Percentiles rank a stretch among this genome's conserved stretches.
Evolutionary conservation across 2,113 vertebrate genomes (phyloP).

Genomic region (Hippoglossus stenolepis): DNA sequence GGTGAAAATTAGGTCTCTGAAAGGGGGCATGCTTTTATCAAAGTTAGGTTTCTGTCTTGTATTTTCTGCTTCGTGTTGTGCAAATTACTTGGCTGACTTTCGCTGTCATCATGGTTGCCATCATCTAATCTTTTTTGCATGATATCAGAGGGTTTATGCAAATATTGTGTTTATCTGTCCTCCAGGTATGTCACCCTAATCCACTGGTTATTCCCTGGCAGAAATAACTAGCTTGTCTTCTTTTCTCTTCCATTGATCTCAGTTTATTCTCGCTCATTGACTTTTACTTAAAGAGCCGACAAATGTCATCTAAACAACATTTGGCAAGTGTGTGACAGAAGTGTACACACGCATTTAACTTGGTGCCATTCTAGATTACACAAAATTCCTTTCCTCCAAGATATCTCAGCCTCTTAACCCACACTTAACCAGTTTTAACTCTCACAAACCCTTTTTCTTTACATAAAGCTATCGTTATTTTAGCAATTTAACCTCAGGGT

Average conservation of each 20-base stretch:
- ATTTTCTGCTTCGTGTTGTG: not conserved
- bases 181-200: not conserved
- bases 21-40: not conserved
- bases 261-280: not conserved
- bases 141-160: conserved; percentile 4
- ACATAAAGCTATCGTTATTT: not conserved
- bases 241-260: not conserved
- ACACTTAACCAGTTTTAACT: not conserved
- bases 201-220: not conserved
- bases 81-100: not conserved
- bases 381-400: not conserved
- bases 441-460: not conserved
- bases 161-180: not conserved
- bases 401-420: not conserved
- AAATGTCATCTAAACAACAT: conserved; percentile 16
- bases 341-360: not conserved
- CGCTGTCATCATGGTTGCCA: not conserved
- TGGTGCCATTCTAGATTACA: not conserved
- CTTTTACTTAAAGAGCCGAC: conserved; percentile 9
- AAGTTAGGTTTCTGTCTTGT: not conserved
- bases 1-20: not conserved
- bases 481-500: not conserved
- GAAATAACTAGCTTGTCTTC: not conserved
- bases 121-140: conserved; percentile 11
- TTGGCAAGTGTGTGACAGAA: conserved; percentile 5